Evolutionary conservation across 1,140 invertebrate species (phyloP).

Genomic region (Sminthurinus signatus): DNA sequence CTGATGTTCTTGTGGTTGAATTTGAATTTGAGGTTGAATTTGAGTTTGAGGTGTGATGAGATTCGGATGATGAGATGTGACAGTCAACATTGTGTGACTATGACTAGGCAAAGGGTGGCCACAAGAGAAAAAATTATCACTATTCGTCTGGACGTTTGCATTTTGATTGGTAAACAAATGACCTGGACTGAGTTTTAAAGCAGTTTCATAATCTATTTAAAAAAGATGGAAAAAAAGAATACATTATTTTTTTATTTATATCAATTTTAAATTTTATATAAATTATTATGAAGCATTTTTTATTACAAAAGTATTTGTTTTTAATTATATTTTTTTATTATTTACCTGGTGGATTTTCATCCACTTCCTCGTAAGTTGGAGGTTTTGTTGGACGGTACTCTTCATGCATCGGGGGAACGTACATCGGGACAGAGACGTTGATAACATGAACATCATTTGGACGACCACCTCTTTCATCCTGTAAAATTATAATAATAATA

Average conservation of each 20-base stretch:
- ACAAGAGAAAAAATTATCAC: constrained; percentile 3
- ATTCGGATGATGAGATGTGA: background rate
- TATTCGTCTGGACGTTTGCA: background rate
- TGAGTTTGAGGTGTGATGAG: background rate
- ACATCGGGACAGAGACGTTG: constrained; percentile 40
- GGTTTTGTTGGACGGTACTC: constrained; percentile 47
- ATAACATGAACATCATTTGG: constrained; percentile 34
- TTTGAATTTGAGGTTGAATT: background rate
- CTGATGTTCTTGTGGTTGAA: background rate
- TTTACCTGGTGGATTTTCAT: too few relatives aligned
- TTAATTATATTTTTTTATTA: too few relatives aligned
- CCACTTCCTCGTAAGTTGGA: constrained; percentile 63
- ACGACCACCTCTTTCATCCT: constrained; percentile 26
- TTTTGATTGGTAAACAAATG: constrained; percentile 11
- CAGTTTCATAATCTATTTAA: too few relatives aligned
- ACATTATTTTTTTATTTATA: too few relatives aligned
- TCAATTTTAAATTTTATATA: too few relatives aligned
- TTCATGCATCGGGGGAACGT: constrained; percentile 35
- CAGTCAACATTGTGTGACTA: background rate
- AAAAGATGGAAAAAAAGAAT: too few relatives aligned
- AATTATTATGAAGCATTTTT: too few relatives aligned
- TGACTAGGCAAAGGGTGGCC: constrained; percentile 14
- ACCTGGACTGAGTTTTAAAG: constrained; percentile 60
- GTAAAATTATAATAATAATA: too few relatives aligned
- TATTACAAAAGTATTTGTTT: too few relatives aligned